Evolutionary conservation across 2,888 invertebrate genomes (phyloP), one percentile per base, ranked within the genome.

Genomic region (Sceliomorpha sp.): DNA sequence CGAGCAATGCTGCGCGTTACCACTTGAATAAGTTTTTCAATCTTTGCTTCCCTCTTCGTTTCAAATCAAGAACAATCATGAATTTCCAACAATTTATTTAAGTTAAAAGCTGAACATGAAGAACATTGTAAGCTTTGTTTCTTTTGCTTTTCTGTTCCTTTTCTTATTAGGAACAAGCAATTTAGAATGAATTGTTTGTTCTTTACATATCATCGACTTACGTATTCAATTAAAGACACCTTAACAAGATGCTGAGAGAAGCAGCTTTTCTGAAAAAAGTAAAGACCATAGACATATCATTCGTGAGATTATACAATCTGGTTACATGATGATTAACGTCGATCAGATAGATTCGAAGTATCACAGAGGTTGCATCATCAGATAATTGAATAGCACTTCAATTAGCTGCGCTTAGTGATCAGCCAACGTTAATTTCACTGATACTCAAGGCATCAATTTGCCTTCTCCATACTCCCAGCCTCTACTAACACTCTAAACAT

Each of bases 311-410:
- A n/a, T 68, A 40, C 56, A 62, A 47, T 40, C 40, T 34, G 26
- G 51, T 63, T 63, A 63, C 59, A 59, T n/a, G 39, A 59, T 53
- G 51, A 68, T 53, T 50, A 68, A 13, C 45, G 14, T n/a, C 50
- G 50, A 40, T 56, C 58, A 50, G 37, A 48, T 56, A 40, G 47
- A 53, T 59, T 58, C 53, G 45, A 70, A 68, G 70, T 64, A 72
- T 71, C 75, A 70, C 74, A 66, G 72, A 79, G 79, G 82, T 84
- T 79, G 79, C 82, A 83, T 83, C 82, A 78, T 62, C 74, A 73
- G 80, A 77, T 85, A 85, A 85, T 85, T 82, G 81, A 84, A 84
- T 82, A 73, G 76, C 72, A 76, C 76, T 80, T 81, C 84, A 81
- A 85, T 85, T 84, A 85, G 78, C 75, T 70, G 69, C 75, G 77